phyloP scores from a whole-genome alignment of 2,797 vertebrate species.

The Acanthiza pusilla region DNA sequence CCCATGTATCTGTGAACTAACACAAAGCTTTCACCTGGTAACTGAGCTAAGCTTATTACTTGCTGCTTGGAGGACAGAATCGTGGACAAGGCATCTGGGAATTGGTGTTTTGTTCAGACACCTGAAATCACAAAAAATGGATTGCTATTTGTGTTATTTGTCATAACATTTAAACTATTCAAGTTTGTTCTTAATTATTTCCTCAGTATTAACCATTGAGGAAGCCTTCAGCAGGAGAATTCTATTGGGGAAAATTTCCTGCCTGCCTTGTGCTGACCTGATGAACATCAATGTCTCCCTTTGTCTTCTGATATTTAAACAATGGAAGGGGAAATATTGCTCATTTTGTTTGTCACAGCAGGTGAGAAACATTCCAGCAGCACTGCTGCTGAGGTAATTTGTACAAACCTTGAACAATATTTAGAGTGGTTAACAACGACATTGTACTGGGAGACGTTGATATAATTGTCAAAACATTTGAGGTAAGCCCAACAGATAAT shows the following conservation, averaged over 20 bases:
- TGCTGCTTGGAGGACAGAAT: neutral
- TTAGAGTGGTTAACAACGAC: neutral
- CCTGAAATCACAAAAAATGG: neutral
- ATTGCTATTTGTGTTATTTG: neutral
- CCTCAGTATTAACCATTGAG: neutral
- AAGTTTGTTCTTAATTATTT: neutral
- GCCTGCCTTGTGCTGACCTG: neutral
- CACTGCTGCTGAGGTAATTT: neutral
- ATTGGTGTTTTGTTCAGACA: neutral
- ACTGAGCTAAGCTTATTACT: neutral
- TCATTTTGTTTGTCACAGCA: neutral
- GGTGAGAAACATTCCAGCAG: neutral
- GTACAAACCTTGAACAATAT: neutral
- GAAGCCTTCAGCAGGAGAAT: neutral
- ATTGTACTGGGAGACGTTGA: neutral
- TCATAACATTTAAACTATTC: neutral
- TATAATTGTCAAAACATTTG: neutral
- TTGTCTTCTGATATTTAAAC: neutral
- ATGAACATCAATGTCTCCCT: neutral
- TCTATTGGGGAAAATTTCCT: neutral
- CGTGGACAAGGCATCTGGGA: neutral
- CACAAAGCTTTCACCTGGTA: neutral
- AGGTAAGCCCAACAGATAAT: neutral
- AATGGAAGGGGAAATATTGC: neutral
- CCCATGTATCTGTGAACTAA: fast-evolving